Base-by-base conservation (phyloP, 2,888 invertebrate species). In the Axea sp. region DNA sequence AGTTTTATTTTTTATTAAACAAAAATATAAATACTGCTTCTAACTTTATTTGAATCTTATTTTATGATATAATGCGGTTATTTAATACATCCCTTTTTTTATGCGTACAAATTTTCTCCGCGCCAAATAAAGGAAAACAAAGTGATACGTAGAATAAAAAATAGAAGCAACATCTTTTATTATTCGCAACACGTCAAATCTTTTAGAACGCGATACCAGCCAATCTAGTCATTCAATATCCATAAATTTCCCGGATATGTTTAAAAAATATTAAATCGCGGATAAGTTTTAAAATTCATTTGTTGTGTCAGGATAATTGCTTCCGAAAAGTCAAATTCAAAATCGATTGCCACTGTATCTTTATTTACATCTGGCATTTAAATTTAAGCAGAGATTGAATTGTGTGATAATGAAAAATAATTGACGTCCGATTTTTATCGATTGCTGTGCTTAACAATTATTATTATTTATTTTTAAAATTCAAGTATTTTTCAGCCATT, bases 401-500 rank as follows among this genome's bases (percentile, higher is more conserved):
- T 19, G 17, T 4, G 7, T 28, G 53, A 39, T 39, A 37, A 53
- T 53, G 9, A 39, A 37, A 19, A 53, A 37, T 39, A 39, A 53
- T 53, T 53, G 53, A 53, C 53, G 39, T 37, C 4, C 26, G 24
- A 49, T 6, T 22, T 51, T 35, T 3, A 7, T 1, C 14, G n/a
- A 11, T 11, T 24, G 1, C 11, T 51, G 7, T 33, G 8, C n/a
- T 31, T 31, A 8, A 9, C 9, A 7, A 1, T n/a, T n/a, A n/a
- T n/a, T n/a, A n/a, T n/a, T n/a, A 11, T 33, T 51, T 51, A 51
- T 35, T 53, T 28, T 22, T 17, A 37, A 53, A 39, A n/a, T 12
- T 2, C 9, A 2, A 7, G 22, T 12, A 11, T 49, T 49, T 33
- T 8, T 5, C 4, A 1, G 3, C 0, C 31, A 5, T 31, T 12